phyloP scores from a whole-genome alignment of 2,113 vertebrate species.

The Triplophysa tibetana region DNA sequence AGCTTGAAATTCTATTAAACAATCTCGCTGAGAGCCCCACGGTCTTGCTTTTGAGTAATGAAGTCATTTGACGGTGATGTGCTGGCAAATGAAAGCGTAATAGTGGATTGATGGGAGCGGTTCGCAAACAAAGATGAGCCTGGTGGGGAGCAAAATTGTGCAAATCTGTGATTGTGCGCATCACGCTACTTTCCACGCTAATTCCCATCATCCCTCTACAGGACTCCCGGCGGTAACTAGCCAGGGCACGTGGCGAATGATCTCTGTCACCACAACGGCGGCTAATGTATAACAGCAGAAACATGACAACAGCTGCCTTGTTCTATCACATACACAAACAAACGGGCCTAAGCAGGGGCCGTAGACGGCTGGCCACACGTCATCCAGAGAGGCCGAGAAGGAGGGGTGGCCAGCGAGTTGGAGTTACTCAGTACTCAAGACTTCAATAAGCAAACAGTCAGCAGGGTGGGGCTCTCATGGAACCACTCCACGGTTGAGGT shows the following conservation, averaged over 20 bases:
- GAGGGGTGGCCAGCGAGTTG: slow-evolving; percentile 25
- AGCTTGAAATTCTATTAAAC: slow-evolving; percentile 34
- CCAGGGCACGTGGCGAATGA: background rate
- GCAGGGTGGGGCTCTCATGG: slow-evolving; percentile 61
- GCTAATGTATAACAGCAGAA: slow-evolving; percentile 60
- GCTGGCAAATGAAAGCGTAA: slow-evolving; percentile 35
- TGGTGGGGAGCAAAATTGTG: slow-evolving; percentile 6
- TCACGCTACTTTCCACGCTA: slow-evolving; percentile 6
- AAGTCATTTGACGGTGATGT: slow-evolving; percentile 40
- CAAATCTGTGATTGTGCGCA: background rate
- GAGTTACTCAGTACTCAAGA: slow-evolving; percentile 67
- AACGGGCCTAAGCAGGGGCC: slow-evolving; percentile 48
- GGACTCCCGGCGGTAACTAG: background rate
- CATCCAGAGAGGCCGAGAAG: slow-evolving; percentile 27
- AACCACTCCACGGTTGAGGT: slow-evolving; percentile 42
- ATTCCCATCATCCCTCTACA: background rate
- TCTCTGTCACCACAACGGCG: slow-evolving; percentile 58
- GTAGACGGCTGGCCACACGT: slow-evolving; percentile 35
- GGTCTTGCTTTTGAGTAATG: slow-evolving; percentile 2
- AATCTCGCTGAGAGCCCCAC: background rate
- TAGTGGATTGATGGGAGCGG: slow-evolving; percentile 26
- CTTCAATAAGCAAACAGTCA: slow-evolving; percentile 67
- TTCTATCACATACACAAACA: slow-evolving; percentile 59
- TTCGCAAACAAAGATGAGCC: slow-evolving; percentile 17
- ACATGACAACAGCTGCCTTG: slow-evolving; percentile 72